Conservation (phyloP, 2,113 vertebrate species). For the Columba livia region DNA sequence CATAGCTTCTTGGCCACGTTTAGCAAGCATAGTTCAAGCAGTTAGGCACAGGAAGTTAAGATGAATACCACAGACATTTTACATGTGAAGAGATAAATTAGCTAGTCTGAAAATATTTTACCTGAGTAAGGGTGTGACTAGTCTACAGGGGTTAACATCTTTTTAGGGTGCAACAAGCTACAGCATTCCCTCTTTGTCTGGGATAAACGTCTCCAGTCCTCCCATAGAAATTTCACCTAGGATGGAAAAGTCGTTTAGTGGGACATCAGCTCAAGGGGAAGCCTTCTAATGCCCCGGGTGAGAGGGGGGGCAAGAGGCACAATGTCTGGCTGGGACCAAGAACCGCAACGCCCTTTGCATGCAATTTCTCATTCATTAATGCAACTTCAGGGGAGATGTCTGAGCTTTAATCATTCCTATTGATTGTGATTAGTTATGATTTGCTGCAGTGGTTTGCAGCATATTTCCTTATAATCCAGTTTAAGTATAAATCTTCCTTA, state of each 20-base stretch:
- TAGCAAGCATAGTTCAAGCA: constrained; percentile 6
- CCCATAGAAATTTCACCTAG: neutral
- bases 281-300: fast-evolving
- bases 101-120: neutral
- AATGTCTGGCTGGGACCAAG: fast-evolving
- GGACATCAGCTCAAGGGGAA: neutral
- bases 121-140: neutral
- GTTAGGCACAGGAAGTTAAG: constrained; percentile 60
- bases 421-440: constrained; percentile 7
- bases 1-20: neutral
- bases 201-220: neutral
- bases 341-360: neutral
- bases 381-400: neutral
- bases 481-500: constrained; percentile 1
- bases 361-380: neutral
- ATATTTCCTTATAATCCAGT: neutral
- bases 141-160: neutral
- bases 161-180: neutral
- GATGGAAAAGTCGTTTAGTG: neutral
- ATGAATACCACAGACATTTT: constrained; percentile 59
- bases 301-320: neutral
- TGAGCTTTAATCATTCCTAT: neutral
- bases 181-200: neutral
- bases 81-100: constrained; percentile 19
- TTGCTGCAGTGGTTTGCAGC: neutral